Base-by-base conservation (phyloP, 2,113 vertebrate species). In the Lophius piscatorius region DNA sequence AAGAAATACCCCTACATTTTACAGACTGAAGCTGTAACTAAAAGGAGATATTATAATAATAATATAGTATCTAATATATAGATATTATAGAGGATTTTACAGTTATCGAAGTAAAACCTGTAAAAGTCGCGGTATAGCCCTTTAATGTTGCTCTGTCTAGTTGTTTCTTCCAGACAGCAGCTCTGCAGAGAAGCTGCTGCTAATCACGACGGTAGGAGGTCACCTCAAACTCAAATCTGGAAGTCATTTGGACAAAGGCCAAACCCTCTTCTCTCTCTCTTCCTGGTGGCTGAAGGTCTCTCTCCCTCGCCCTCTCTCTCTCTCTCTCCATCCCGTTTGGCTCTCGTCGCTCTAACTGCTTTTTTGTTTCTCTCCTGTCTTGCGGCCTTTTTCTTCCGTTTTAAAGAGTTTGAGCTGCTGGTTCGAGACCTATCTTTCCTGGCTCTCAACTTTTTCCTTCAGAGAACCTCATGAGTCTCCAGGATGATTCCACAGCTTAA, bases 241-340 rank as follows among this genome's bases (percentile, higher is more conserved):
- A 81, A 81, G 63, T 81, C 12, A 75, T 78, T 69, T 56, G 36
- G 58, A 42, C 9, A 38, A 54, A 36, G 0, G 6, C n/a, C n/a
- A 34, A 28, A 12, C 40, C 1, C 50, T 34, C 34, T 9, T 18
- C 29, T 18, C 38, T n/a, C n/a, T n/a, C 17, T 36, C 21, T 33
- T 16, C n/a, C 20, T 22, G 29, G 6, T 33, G 6, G 14, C 46
- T 52, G 4, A 13, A 35, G 49, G 9, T 26, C 35, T 38, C 21
- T 9, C 17, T 57, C 16, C 10, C 17, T 31, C n/a, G n/a, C 36
- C 36, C 56, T 65, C 2, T 20, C 23, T 59, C 31, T 12, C 33
- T 6, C 1, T 20, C 20, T 21, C 29, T 48, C 12, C 28, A 6
- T 35, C 7, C 7, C 13, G 9, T 17, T 20, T 34, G 13, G 2